Evolutionary conservation across 2,797 vertebrate species (phyloP), one percentile per base, ranked within the genome.

Genomic region (Meda fulgida): DNA sequence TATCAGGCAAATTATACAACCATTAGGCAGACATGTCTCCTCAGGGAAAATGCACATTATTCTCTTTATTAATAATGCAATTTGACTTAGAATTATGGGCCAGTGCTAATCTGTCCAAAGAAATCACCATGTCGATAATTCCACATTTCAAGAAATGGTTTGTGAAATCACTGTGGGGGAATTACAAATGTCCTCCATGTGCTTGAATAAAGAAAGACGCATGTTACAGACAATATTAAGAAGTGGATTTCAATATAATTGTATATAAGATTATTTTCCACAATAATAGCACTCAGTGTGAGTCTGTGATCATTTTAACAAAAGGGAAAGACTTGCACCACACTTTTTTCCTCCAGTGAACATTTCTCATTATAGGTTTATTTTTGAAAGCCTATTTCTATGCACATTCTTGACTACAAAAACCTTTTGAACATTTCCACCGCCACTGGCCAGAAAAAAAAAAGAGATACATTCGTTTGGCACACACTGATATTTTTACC

Each of bases 1-100:
- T 91, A 91, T 92, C 89, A 91, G 86, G 89, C 86, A 83, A 90
- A 91, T 91, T 89, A 91, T 89, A 84, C 46, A 83, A 66, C 69
- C 67, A 76, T 90, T 88, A 87, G 72, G 80, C 36, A 58, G 48
- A 60, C 81, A 69, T 60, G 23, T 80, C 70, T 48, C 77, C 31
- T 40, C 60, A 69, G 31, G 70, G 77, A 67, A 51, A 76, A 75
- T 43, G 23, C 83, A 78, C 76, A 79, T 78, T 69, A 65, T 63
- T 67, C 58, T 31, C 36, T 76, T 70, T 48, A 70, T 80, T 84
- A 87, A 80, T 7, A 83, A 79, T 40, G 26, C 63, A 58, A 4
- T 65, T 63, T 63, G 73, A 69, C 53, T 72, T n/a, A 43, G 55
- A 77, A 67, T 58, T 67, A 72, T 46, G 48, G 58, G 53, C 75